A percentile compares a stretch with the other conserved stretches of the same genome.
Evolutionary conservation across 2,888 invertebrate genomes (phyloP).

Genomic region (Trilocha varians): DNA sequence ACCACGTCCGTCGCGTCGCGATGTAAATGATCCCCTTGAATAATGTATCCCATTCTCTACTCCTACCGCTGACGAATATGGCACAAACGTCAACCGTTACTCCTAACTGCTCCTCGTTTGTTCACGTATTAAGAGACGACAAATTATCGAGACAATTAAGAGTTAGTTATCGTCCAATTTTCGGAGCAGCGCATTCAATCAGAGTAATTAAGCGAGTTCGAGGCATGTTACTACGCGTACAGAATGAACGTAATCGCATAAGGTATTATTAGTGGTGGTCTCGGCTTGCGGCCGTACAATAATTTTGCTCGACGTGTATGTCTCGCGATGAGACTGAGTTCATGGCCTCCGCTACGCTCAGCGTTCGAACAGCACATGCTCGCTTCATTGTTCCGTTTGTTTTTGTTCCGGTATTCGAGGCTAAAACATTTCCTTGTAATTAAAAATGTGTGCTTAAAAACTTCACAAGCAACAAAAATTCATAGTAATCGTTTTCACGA

Average conservation of each 20-base stretch:
- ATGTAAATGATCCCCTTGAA: slow-evolving; percentile 71
- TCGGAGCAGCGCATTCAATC: neutral
- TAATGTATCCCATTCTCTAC: slow-evolving; percentile 67
- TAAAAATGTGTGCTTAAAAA: neutral
- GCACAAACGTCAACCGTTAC: slow-evolving; percentile 62
- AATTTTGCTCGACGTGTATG: slow-evolving; percentile 23
- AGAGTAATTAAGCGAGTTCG: neutral
- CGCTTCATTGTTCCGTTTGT: slow-evolving; percentile 19
- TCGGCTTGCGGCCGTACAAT: slow-evolving; percentile 20
- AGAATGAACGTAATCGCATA: slow-evolving; percentile 5
- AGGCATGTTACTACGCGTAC: neutral
- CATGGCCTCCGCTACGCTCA: slow-evolving; percentile 25
- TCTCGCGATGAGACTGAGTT: slow-evolving; percentile 27
- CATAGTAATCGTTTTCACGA: neutral
- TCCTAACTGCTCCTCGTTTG: slow-evolving; percentile 45
- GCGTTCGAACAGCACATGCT: slow-evolving; percentile 8
- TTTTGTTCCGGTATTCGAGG: slow-evolving; percentile 22
- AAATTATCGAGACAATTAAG: slow-evolving; percentile 13
- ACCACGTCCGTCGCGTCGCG: slow-evolving; percentile 51
- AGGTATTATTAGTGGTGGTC: slow-evolving; percentile 13
- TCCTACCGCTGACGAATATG: slow-evolving; percentile 55
- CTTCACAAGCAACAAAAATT: neutral
- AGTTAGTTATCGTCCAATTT: neutral
- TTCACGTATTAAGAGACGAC: slow-evolving; percentile 7
- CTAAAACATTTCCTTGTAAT: neutral